Evolutionary conservation across 1,140 invertebrate species (phyloP).

Genomic region (Ooceraea biroi): DNA sequence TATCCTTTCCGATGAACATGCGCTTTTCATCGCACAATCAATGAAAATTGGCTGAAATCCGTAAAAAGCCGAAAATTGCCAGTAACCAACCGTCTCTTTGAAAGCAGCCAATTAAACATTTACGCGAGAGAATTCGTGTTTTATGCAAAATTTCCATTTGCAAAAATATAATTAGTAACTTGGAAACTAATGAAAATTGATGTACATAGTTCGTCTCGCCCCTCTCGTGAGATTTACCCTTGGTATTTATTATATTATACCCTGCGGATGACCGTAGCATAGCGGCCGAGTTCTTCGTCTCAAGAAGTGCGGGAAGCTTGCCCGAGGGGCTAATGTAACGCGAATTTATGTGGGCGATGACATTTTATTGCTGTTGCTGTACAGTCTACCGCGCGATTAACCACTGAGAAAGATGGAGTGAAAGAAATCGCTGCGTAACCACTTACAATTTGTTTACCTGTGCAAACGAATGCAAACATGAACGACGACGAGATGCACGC

Average conservation of each 20-base stretch:
- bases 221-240: background rate
- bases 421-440: conserved; percentile 22
- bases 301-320: background rate
- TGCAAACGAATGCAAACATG: conserved; percentile 28
- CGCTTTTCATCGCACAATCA: background rate
- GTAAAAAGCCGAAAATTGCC: background rate
- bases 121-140: background rate
- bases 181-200: background rate
- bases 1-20: background rate
- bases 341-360: conserved; percentile 50
- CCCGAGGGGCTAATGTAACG: conserved; percentile 17
- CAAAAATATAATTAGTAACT: background rate
- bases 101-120: background rate
- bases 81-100: background rate
- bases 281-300: background rate
- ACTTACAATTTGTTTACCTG: conserved; percentile 54
- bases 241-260: conserved; percentile 23
- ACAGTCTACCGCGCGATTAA: conserved; percentile 29
- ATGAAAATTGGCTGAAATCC: background rate
- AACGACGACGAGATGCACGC: conserved; percentile 19
- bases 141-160: too few relatives aligned
- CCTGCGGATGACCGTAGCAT: background rate
- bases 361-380: conserved; percentile 45
- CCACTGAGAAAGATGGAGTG: conserved; percentile 40
- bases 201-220: background rate